Evolutionary conservation across 2,888 invertebrate species (phyloP), one percentile per base, ranked within the genome.

Genomic region (Cephus spinipes): DNA sequence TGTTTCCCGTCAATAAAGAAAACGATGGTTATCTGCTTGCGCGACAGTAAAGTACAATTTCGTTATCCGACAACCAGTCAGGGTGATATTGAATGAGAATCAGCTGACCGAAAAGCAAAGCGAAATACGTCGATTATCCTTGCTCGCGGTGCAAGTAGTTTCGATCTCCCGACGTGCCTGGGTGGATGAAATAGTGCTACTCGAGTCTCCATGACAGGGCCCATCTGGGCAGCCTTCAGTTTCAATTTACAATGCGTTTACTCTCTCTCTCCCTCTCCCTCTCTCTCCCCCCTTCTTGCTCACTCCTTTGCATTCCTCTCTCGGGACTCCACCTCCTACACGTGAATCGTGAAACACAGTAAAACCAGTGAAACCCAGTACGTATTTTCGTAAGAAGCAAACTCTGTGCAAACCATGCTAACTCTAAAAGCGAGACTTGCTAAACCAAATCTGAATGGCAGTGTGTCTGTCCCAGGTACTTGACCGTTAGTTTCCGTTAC

Each of bases 211-310:
- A 81, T 85, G 87, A 85, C 85, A 86, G 86, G 79, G 83, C 85
- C 84, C 87, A 88, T 87, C 87, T 84, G 87, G 84, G 81, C 86
- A 85, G 85, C 86, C 86, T 87, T 88, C 87, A 82, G 85, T 88
- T 87, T 88, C 88, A 88, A 88, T 88, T 88, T 87, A 88, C 88
- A 88, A 87, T 86, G 85, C 83, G 82, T 30, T 71, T 30, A 71
- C 31, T 71, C 71, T 69, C 30, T 69, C 69, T 69, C 69, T 34
- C 2, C 0, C 34, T 35, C 34, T 11, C 35, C 6, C 35, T 12
- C 36, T 36, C 79, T 78, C 79, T 11, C 12, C 11, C 75, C 73
- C 77, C 76, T 80, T 79, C 77, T 80, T 74, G 68, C 71, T 77
- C 12, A 79, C 78, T 77, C 79, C 73, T 80, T 73, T 79, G 81